Evolutionary conservation across 2,888 invertebrate genomes (phyloP).

Genomic region (Andrena minutula): DNA sequence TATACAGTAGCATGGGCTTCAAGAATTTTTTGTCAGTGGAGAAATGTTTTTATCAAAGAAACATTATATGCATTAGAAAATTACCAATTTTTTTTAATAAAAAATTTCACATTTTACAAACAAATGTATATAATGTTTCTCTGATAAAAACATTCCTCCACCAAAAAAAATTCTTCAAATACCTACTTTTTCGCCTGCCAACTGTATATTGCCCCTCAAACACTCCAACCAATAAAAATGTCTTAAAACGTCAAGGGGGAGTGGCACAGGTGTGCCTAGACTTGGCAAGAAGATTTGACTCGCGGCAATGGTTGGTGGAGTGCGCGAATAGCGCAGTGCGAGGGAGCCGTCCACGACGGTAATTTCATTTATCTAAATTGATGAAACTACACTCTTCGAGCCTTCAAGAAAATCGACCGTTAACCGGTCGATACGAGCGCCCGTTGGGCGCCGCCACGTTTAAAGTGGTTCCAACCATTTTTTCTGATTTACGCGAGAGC

Average conservation of each 20-base stretch:
- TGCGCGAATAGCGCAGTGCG: not conserved
- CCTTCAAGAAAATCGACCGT: constrained; percentile 27
- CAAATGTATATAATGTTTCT: not conserved
- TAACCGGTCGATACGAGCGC: constrained; percentile 34
- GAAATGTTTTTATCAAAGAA: too few species aligned
- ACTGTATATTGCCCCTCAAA: not conserved
- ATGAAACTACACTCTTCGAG: constrained; percentile 17
- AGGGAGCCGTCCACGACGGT: not conserved
- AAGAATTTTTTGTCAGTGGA: too few species aligned
- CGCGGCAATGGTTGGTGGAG: not conserved
- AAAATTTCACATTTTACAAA: not conserved
- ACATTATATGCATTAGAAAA: too few species aligned
- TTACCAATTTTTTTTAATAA: not conserved
- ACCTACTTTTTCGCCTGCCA: not conserved
- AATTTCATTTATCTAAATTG: constrained; percentile 52
- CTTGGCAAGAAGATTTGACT: not conserved
- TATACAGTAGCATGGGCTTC: too few species aligned
- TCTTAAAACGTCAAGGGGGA: not conserved
- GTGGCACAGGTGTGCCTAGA: not conserved
- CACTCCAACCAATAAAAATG: not conserved
- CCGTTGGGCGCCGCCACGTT: constrained; percentile 7
- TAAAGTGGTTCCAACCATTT: constrained; percentile 46
- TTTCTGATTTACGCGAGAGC: constrained; percentile 48
- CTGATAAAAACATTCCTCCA: not conserved
- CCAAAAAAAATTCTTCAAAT: not conserved